These are phyloP conservation scores for Artemia sinica DNA, from an alignment of 2,888 invertebrate genomes.

Conservation along the genomic window DNA sequence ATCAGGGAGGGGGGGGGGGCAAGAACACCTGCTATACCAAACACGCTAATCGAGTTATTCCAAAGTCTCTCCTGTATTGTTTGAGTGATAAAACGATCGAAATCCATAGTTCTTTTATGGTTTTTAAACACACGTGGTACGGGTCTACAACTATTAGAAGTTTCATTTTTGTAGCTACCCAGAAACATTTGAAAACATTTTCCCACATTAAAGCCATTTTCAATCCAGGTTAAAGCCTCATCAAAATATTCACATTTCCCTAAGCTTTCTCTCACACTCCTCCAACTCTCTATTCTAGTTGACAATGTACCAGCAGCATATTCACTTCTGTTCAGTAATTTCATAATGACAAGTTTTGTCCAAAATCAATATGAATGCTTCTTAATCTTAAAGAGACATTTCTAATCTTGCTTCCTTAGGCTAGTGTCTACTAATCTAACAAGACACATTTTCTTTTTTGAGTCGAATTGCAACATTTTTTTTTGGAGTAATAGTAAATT, in stretches of 20 bases:
- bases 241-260: no score
- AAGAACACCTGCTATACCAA: neutral
- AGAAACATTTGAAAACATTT: neutral
- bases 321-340: no score
- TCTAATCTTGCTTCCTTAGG: no score
- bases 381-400: no score
- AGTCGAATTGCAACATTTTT: no score
- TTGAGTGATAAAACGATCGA: neutral
- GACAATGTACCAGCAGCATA: neutral
- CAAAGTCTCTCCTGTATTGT: neutral
- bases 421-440: no score
- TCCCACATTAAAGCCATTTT: neutral
- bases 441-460: no score
- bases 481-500: no score
- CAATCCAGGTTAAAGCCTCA: neutral
- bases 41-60: neutral
- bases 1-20: neutral
- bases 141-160: neutral
- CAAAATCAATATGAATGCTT: no score
- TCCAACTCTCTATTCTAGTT: slow-evolving; percentile 6
- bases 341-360: no score
- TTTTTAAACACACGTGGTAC: neutral
- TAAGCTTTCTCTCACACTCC: neutral
- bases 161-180: neutral
- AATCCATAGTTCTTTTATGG: neutral